A percentile compares a stretch with the other conserved stretches of the same genome.
Conservation (phyloP, 2,888 invertebrate species). For the Allygus modestus region DNA sequence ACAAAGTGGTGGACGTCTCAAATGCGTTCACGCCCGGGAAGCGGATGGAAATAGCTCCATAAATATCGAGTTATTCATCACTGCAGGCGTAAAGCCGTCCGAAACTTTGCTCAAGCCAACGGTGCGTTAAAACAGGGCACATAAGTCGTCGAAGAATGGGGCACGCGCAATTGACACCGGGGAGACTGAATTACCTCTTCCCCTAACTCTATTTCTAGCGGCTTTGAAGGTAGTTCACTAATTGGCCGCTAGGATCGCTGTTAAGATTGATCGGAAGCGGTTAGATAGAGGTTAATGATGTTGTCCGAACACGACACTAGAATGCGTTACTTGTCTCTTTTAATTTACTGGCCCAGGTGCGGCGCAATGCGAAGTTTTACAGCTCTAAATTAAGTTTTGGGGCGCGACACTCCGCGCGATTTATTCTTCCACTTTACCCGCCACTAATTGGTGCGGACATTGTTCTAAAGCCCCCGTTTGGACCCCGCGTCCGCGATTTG, state of each 20-base stretch:
- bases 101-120: slow-evolving; percentile 51
- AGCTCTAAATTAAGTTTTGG: not conserved
- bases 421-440: slow-evolving; percentile 2
- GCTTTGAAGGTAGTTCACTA: slow-evolving; percentile 50
- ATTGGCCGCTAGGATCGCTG: slow-evolving; percentile 40
- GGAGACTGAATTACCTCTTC: slow-evolving; percentile 29
- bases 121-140: slow-evolving; percentile 52
- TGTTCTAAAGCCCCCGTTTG: slow-evolving; percentile 4
- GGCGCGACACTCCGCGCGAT: slow-evolving; percentile 14
- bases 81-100: slow-evolving; percentile 46
- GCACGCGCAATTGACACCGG: slow-evolving; percentile 43
- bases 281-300: slow-evolving; percentile 58
- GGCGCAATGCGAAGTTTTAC: slow-evolving; percentile 2
- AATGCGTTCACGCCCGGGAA: slow-evolving; percentile 26
- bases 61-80: slow-evolving; percentile 46
- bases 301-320: slow-evolving; percentile 52
- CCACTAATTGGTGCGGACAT: slow-evolving; percentile 35
- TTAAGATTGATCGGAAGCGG: slow-evolving; percentile 57
- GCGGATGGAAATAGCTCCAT: slow-evolving; percentile 18
- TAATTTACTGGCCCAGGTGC: slow-evolving; percentile 26
- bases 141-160: slow-evolving; percentile 42
- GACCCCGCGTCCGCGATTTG: slow-evolving; percentile 10
- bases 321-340: slow-evolving; percentile 29
- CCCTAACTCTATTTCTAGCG: slow-evolving; percentile 44
- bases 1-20: slow-evolving; percentile 3